Conservation (phyloP, 1,140 invertebrate species). For the Eufriesea mexicana region DNA sequence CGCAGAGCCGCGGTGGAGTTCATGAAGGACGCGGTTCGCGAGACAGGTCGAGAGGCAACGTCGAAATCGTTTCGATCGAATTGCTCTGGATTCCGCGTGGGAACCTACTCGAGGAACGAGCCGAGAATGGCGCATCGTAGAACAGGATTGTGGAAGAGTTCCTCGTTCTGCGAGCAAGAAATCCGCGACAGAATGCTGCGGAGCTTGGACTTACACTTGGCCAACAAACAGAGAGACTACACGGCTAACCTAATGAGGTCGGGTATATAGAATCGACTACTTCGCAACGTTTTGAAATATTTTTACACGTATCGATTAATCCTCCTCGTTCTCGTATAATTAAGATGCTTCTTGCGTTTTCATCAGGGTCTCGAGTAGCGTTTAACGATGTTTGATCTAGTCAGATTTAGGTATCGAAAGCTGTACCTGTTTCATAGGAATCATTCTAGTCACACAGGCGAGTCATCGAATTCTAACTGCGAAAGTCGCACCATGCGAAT, state of each 20-base stretch:
- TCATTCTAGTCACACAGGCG: conserved; percentile 25
- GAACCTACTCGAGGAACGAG: conserved; percentile 40
- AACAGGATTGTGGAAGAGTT: neutral
- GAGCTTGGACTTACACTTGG: conserved; percentile 77
- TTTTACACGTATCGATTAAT: neutral
- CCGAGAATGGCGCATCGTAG: neutral
- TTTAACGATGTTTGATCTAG: conserved; percentile 13
- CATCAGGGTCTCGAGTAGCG: neutral
- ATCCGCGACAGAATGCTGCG: conserved; percentile 74
- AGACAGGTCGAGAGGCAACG: conserved; percentile 15
- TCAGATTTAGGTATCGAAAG: neutral
- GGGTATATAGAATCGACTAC: conserved; percentile 5
- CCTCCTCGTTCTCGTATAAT: neutral
- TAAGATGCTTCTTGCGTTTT: neutral
- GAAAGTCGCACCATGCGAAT: neutral
- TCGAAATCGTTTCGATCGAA: neutral
- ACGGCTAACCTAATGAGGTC: conserved; percentile 75
- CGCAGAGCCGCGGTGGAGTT: conserved; percentile 75
- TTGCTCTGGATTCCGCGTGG: conserved; percentile 22
- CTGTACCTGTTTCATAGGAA: conserved; percentile 1
- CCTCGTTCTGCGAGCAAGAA: conserved; percentile 56
- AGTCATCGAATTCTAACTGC: conserved; percentile 10
- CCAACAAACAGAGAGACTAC: conserved; percentile 77
- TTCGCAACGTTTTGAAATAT: neutral
- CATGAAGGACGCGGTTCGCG: conserved; percentile 70